Conservation (phyloP, 2,797 vertebrate species). For the Tragopan temminckii region DNA sequence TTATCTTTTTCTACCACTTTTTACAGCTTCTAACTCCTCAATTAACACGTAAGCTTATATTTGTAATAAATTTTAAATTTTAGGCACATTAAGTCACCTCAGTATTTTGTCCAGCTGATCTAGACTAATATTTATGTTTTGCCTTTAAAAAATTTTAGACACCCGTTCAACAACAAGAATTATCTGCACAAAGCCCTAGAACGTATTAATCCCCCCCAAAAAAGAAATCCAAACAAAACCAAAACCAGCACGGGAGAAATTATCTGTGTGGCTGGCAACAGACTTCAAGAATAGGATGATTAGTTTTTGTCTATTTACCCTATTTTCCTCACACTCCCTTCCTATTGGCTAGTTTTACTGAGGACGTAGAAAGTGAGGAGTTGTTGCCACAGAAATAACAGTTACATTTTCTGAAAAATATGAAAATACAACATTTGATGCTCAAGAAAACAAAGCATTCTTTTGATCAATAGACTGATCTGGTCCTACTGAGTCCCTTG, state of each 20-base stretch:
- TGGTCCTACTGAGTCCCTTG: not conserved
- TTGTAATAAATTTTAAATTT: slow-evolving; percentile 34
- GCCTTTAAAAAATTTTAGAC: slow-evolving; percentile 29
- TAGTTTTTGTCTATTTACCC: slow-evolving; percentile 64
- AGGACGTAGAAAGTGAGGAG: slow-evolving; percentile 50
- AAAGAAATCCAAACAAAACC: not conserved
- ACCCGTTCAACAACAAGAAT: slow-evolving; percentile 38
- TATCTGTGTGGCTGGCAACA: slow-evolving; percentile 62
- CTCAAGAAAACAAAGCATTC: not conserved
- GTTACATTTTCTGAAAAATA: not conserved
- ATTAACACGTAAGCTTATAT: slow-evolving; percentile 7
- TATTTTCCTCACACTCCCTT: slow-evolving; percentile 47
- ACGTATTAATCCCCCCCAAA: slow-evolving; percentile 37
- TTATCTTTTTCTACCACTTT: not conserved
- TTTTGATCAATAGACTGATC: not conserved
- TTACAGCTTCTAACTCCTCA: not conserved
- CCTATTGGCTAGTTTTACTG: slow-evolving; percentile 57
- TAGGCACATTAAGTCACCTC: not conserved
- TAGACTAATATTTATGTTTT: slow-evolving; percentile 24
- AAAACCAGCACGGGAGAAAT: not conserved
- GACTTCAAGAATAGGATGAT: slow-evolving; percentile 59
- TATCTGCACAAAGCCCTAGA: slow-evolving; percentile 41
- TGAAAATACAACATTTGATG: not conserved
- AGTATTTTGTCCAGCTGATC: not conserved
- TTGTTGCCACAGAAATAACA: slow-evolving; percentile 49